These are phyloP conservation scores for Hipposideros armiger DNA, from an alignment of 2,113 vertebrate genomes.

Conservation along the genomic window DNA sequence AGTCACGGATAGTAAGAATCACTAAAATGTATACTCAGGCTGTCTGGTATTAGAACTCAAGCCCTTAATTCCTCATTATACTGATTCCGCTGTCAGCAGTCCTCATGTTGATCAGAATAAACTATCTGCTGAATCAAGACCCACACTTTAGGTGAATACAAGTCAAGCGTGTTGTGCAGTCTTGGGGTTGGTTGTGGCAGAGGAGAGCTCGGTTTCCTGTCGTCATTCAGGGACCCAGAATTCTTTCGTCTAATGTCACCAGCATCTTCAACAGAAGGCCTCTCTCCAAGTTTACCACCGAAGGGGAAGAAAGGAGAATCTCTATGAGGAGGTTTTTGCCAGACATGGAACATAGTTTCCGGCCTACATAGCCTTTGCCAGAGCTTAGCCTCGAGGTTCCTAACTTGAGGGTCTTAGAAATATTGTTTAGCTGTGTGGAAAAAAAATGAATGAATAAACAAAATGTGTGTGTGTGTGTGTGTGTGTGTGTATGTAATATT, in stretches of 20 bases:
- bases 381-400: background rate
- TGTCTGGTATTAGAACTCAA: background rate
- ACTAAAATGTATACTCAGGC: background rate
- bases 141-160: background rate
- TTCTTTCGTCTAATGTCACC: background rate
- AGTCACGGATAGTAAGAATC: background rate
- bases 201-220: background rate
- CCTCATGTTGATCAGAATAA: background rate
- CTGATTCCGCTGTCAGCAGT: background rate
- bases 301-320: background rate
- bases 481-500: background rate
- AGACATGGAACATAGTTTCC: background rate
- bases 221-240: background rate
- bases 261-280: background rate
- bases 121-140: background rate
- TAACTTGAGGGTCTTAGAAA: background rate
- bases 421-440: background rate
- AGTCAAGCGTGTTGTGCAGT: background rate
- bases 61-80: background rate
- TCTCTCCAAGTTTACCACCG: background rate
- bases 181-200: background rate
- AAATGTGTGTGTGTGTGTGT: background rate
- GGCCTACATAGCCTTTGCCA: background rate
- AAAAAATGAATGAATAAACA: background rate
- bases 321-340: background rate